A percentile compares a stretch with the other conserved stretches of the same genome.
Conservation (phyloP, 2,797 vertebrate genomes). For the Rhodeus uyekii region DNA sequence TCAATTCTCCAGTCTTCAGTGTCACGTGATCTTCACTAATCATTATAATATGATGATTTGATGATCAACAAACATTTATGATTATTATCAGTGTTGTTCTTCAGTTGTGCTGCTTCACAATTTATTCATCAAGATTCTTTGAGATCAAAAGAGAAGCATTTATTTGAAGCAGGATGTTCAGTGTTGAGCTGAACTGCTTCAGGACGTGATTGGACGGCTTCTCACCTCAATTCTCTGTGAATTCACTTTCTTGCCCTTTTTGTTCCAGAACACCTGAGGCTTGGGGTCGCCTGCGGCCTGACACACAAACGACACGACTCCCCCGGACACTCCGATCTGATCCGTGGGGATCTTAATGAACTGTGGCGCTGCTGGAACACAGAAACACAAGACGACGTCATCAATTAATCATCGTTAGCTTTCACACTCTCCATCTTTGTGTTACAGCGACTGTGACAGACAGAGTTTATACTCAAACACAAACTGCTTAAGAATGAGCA, state of each 20-base stretch:
- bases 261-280: slow-evolving; percentile 96
- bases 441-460: neutral
- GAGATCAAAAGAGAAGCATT: neutral
- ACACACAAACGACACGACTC: slow-evolving; percentile 97
- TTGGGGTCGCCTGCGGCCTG: slow-evolving; percentile 93
- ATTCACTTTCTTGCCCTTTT: slow-evolving; percentile 98
- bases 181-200: neutral
- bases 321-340: slow-evolving; percentile 96
- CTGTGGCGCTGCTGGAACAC: slow-evolving; percentile 68
- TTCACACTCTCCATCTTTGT: neutral
- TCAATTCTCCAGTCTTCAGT: no score
- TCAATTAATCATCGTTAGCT: neutral
- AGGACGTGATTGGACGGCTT: neutral
- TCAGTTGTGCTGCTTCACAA: neutral
- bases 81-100: neutral
- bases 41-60: neutral
- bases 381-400: neutral
- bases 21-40: neutral
- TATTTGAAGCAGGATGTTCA: neutral
- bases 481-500: no score
- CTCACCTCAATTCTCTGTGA: slow-evolving; percentile 97
- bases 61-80: neutral
- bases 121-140: neutral
- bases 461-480: neutral
- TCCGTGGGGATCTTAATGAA: slow-evolving; percentile 92